Conservation (phyloP, 2,113 vertebrate genomes). For the Diadophis punctatus region DNA sequence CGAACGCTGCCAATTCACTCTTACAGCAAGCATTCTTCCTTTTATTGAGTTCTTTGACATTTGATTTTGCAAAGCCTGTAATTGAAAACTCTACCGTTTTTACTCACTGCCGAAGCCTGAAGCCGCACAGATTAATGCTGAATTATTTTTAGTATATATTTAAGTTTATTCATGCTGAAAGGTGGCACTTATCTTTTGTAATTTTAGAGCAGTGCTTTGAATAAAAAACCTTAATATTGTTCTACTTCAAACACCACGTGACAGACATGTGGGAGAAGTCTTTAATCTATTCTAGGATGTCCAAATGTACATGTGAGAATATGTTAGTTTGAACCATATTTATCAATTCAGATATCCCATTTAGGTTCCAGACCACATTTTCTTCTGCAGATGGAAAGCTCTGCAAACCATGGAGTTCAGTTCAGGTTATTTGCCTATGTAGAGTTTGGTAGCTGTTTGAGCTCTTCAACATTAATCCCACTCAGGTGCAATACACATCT, state of each 20-base stretch:
- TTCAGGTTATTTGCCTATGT: not conserved
- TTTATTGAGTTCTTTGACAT: conserved; percentile 52
- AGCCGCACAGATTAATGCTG: conserved; percentile 52
- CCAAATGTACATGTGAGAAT: conserved; percentile 27
- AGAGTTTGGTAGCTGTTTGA: not conserved
- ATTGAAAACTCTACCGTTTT: conserved; percentile 47
- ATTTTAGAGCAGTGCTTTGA: conserved; percentile 66
- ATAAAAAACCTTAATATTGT: conserved; percentile 60
- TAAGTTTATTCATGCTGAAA: conserved; percentile 69
- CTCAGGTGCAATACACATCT: not conserved
- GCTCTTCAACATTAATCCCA: too few relatives aligned
- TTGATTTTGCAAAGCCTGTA: conserved; percentile 51
- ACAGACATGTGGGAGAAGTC: conserved; percentile 45
- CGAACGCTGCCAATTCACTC: conserved; percentile 24
- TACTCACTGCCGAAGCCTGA: conserved; percentile 49
- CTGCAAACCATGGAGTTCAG: not conserved
- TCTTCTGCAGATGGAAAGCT: not conserved
- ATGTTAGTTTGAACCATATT: conserved; percentile 9
- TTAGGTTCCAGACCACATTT: not conserved
- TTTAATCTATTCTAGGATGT: conserved; percentile 36
- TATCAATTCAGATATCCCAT: not conserved
- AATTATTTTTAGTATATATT: conserved; percentile 67
- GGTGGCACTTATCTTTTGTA: conserved; percentile 70
- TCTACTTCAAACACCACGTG: conserved; percentile 64
- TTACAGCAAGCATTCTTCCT: conserved; percentile 17